phyloP scores from a whole-genome alignment of 2,797 vertebrate genomes.

The Pangasius larnaudii region DNA sequence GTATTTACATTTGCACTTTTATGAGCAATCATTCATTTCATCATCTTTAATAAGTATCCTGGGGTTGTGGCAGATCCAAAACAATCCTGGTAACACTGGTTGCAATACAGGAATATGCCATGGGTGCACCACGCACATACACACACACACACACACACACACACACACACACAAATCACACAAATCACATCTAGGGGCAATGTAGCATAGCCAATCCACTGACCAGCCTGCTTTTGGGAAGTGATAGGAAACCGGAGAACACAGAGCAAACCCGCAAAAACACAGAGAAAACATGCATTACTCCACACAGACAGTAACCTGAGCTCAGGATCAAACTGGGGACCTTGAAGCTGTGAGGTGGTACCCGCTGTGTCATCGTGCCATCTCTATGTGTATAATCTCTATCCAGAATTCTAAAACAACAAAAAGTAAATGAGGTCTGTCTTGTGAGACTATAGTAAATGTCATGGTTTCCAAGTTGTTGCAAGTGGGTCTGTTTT shows the following conservation, averaged over 20 bases:
- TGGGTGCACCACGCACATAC: background rate
- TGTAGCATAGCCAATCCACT: background rate
- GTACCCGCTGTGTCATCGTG: background rate
- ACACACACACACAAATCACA: background rate
- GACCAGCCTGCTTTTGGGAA: background rate
- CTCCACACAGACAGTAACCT: background rate
- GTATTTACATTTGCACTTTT: background rate
- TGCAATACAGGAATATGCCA: background rate
- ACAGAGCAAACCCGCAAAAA: background rate
- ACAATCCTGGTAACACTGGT: background rate
- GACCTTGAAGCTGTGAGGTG: background rate
- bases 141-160: background rate
- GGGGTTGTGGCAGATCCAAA: background rate
- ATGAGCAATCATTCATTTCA: slow-evolving; percentile 8
- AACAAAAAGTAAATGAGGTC: background rate
- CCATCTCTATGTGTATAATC: background rate
- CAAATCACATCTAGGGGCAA: background rate
- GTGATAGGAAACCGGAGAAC: background rate
- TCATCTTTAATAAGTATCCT: background rate
- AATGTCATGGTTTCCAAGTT: background rate
- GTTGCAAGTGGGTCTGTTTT: background rate
- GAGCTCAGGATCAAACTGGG: background rate
- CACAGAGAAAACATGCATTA: background rate
- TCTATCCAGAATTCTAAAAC: background rate
- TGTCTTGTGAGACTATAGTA: background rate